Evolutionary conservation across 1,140 invertebrate species (phyloP).

Genomic region (Drosophila willistoni): DNA sequence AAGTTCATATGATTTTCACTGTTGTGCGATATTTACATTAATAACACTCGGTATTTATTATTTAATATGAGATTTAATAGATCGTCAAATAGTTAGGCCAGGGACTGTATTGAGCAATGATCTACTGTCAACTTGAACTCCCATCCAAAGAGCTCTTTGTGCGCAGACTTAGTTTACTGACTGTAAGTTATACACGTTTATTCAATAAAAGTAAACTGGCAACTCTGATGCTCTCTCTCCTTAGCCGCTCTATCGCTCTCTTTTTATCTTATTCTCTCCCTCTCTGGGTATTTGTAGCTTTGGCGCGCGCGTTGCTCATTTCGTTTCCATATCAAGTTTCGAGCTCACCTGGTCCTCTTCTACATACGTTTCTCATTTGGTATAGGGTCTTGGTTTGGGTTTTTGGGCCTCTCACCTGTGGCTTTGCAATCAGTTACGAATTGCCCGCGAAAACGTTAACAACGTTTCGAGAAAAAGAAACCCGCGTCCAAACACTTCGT

Average conservation of each 20-base stretch:
- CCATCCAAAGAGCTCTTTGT: not conserved
- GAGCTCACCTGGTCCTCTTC: constrained; percentile 8
- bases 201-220: not conserved
- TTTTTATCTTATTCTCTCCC: too few species aligned
- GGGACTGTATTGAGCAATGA: too few species aligned
- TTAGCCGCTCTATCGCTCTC: not conserved
- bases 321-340: constrained; percentile 4
- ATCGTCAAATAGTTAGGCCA: too few species aligned
- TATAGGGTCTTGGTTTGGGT: constrained; percentile 28
- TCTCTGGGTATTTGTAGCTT: not conserved
- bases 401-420: constrained; percentile 41
- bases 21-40: too few species aligned
- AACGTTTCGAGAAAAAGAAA: constrained; percentile 50
- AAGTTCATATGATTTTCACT: too few species aligned
- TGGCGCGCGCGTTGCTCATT: constrained; percentile 6
- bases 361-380: constrained; percentile 23
- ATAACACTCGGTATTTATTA: too few species aligned
- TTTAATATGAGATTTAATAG: too few species aligned
- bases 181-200: not conserved
- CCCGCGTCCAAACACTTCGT: constrained; percentile 24
- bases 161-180: not conserved
- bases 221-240: not conserved
- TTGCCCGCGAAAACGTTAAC: constrained; percentile 74
- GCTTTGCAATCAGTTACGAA: constrained; percentile 62
- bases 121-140: too few species aligned